Conservation (phyloP, 2,888 invertebrate genomes). For the Mellilla xanthometata region DNA sequence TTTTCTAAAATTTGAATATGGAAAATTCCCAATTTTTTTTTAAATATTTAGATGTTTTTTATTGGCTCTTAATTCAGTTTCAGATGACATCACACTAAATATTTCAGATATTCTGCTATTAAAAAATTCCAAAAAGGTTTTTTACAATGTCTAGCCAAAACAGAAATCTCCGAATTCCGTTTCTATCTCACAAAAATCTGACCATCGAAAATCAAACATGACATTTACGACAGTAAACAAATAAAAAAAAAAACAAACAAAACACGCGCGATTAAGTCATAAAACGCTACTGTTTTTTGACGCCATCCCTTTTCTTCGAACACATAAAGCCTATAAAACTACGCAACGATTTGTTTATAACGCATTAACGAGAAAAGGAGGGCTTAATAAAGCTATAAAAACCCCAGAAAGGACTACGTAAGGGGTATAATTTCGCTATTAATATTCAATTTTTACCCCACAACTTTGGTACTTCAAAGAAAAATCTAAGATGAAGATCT, state of each 20-base stretch:
- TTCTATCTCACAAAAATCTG: constrained; percentile 14
- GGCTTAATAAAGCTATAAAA: constrained; percentile 79
- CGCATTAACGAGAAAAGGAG: constrained; percentile 68
- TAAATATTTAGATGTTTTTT: too few relatives aligned
- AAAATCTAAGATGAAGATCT: constrained; percentile 75
- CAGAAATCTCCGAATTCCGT: too few relatives aligned
- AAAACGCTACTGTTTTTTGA: constrained; percentile 80
- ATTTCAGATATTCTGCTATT: too few relatives aligned
- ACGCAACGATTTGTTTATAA: constrained; percentile 73
- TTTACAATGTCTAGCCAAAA: not conserved
- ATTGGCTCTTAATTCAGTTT: too few relatives aligned
- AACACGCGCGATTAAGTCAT: constrained; percentile 71
- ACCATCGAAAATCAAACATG: constrained; percentile 27
- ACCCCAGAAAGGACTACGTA: constrained; percentile 52
- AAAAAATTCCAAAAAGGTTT: too few relatives aligned
- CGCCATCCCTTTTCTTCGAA: constrained; percentile 69
- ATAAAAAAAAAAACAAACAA: constrained; percentile 60
- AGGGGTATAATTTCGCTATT: constrained; percentile 77
- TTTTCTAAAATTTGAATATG: too few relatives aligned
- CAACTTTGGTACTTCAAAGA: constrained; percentile 75
- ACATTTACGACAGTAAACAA: constrained; percentile 43
- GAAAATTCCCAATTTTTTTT: too few relatives aligned
- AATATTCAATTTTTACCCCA: constrained; percentile 80
- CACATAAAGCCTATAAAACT: constrained; percentile 48
- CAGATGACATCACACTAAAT: too few relatives aligned